Percentiles rank a stretch among this genome's conserved stretches.
These are phyloP conservation scores for Ctenopoma kingsleyae DNA, from an alignment of 2,797 vertebrate species.

Conservation along the genomic window DNA sequence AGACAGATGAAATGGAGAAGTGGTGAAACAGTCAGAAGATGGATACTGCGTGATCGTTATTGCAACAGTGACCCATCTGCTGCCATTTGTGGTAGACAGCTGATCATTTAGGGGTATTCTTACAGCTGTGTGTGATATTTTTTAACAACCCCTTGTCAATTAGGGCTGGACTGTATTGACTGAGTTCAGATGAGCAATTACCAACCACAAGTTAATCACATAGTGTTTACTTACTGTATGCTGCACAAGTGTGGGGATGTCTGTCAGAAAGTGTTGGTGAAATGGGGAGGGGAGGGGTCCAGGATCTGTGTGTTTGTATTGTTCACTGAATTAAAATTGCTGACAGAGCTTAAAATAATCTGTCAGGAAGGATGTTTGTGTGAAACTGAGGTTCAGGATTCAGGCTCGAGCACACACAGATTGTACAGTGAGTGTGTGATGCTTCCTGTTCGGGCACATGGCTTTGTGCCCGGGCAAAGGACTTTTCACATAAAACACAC, in stretches of 20 bases:
- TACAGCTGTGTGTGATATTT: conserved; percentile 18
- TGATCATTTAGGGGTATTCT: conserved; percentile 54
- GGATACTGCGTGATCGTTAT: neutral
- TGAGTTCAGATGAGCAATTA: conserved; percentile 44
- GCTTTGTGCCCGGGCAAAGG: conserved; percentile 59
- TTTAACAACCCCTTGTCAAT: conserved; percentile 53
- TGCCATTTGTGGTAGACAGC: conserved; percentile 28
- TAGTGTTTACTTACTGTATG: neutral
- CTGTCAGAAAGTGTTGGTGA: conserved; percentile 18
- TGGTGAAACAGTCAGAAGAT: neutral
- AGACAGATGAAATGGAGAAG: conserved; percentile 9
- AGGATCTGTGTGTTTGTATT: conserved; percentile 18
- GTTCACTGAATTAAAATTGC: conserved; percentile 64
- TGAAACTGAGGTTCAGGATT: conserved; percentile 62
- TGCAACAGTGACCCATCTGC: neutral
- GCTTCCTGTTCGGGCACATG: conserved; percentile 70
- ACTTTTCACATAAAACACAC: conserved; percentile 38
- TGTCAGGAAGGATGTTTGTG: conserved; percentile 83
- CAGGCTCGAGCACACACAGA: conserved; percentile 53
- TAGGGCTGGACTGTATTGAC: conserved; percentile 61
- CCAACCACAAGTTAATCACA: conserved; percentile 53
- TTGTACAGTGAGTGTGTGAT: conserved; percentile 54
- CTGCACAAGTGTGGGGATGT: conserved; percentile 21
- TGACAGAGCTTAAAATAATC: conserved; percentile 73
- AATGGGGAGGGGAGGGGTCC: neutral